These are phyloP conservation scores for Podarcis siculus DNA, from an alignment of 2,797 vertebrate species.

Conservation along the genomic window DNA sequence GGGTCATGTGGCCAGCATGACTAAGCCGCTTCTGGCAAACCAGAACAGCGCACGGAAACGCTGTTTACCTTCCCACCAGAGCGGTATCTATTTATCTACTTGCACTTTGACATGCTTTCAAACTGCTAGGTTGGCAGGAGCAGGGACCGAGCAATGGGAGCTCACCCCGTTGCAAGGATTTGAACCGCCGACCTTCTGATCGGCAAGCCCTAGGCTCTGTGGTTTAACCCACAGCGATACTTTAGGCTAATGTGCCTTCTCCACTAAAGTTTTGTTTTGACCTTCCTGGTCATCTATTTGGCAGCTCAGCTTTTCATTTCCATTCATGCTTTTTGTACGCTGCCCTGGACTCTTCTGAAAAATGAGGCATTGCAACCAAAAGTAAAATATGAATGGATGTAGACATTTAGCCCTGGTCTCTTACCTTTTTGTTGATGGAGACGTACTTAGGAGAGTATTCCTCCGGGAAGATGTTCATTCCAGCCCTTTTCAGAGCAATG, in stretches of 20 bases:
- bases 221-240: too few relatives aligned
- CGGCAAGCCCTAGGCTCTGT: too few relatives aligned
- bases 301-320: background rate
- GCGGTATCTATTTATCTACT: too few relatives aligned
- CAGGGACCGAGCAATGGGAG: too few relatives aligned
- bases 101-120: too few relatives aligned
- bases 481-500: constrained; percentile 78
- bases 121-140: too few relatives aligned
- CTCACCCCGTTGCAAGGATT: fast-evolving
- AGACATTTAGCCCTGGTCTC: fast-evolving
- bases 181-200: too few relatives aligned
- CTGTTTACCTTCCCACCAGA: too few relatives aligned
- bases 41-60: too few relatives aligned
- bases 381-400: background rate
- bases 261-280: background rate
- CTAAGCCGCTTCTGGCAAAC: too few relatives aligned
- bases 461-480: constrained; percentile 90
- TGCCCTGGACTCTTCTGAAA: background rate
- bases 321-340: background rate
- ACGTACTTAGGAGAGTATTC: constrained; percentile 82
- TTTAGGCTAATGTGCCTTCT: background rate
- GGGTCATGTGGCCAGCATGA: too few relatives aligned
- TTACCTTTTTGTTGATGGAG: constrained; percentile 82
- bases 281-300: background rate
- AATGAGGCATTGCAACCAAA: background rate